Base-by-base conservation (phyloP, 2,113 vertebrate species). In the Muscicapa adusta region DNA sequence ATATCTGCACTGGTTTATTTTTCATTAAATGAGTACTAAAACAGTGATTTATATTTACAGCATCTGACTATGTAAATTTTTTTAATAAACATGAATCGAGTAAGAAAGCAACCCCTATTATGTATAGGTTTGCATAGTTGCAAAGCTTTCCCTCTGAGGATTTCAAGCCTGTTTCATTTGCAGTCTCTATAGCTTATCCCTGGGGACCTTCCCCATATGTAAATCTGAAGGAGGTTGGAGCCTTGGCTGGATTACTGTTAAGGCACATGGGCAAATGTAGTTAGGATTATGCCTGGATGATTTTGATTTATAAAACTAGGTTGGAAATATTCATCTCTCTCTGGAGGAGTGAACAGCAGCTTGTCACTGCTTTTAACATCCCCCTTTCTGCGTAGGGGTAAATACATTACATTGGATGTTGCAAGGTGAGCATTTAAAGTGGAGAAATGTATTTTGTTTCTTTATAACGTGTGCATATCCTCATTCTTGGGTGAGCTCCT, bases 41-140 rank as follows among this genome's bases (percentile, higher is more conserved):
- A 18, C 53, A 58, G 33, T 77, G 43, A 85, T 88, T 88, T 91
- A 83, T 93, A 88, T 93, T 96, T 95, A 94, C 63, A 80, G 60
- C 67, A 86, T 67, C 60, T 91, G 82, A 43, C 42, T 70, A 56
- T 74, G 63, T 66, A 83, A 62, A 60, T 63, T 91, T 82, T 77
- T 85, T 14, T 22, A 43, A 73, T 76, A 77, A 85, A 62, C 31
- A 25, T 17, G 4, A 48, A 50, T 51, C 1, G 2, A 56, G 51
- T 48, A 83, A 57, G 29, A 89, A 94, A 68, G 43, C 3, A 6
- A 67, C 29, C 83, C 22, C 34, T 76, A 40, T 73, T 83, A 62
- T 47, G 61, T 85, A 62, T 18, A 71, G 23, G 18, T 77, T 91
- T 94, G 40, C 38, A 79, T 18, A 33, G 12, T 38, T 70, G 54